These are phyloP conservation scores for Acrossocheilus wenchowensis DNA, from an alignment of 2,797 vertebrate species.

Conservation along the genomic window DNA sequence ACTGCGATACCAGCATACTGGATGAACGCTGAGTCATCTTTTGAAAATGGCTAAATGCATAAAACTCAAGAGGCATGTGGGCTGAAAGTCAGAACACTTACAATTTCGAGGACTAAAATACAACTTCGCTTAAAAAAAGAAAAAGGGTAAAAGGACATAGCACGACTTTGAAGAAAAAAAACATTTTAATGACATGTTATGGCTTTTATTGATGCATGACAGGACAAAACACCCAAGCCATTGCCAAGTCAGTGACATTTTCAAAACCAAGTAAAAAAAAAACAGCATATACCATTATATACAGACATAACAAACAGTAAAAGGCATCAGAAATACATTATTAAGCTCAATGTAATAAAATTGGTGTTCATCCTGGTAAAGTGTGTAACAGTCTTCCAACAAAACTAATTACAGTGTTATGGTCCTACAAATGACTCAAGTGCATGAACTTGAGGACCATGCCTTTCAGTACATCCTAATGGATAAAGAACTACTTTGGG, in stretches of 20 bases:
- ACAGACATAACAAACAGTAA: slow-evolving; percentile 45
- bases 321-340: slow-evolving; percentile 38
- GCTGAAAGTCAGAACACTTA: not conserved
- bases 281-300: slow-evolving; percentile 47
- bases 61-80: slow-evolving; percentile 36
- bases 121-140: not conserved
- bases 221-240: slow-evolving; percentile 45
- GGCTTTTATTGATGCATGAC: slow-evolving; percentile 40
- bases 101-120: slow-evolving; percentile 5
- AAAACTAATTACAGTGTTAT: slow-evolving; percentile 57
- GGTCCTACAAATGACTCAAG: slow-evolving; percentile 41
- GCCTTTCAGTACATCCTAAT: not conserved
- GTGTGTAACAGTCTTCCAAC: slow-evolving; percentile 33
- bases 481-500: not conserved
- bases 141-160: not conserved
- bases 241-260: slow-evolving; percentile 28
- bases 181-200: slow-evolving; percentile 53
- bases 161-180: slow-evolving; percentile 40
- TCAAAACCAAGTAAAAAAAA: slow-evolving; percentile 44
- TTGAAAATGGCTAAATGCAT: slow-evolving; percentile 39
- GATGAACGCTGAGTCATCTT: slow-evolving; percentile 39
- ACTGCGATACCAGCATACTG: slow-evolving; percentile 20
- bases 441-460: slow-evolving; percentile 13
- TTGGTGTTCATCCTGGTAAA: slow-evolving; percentile 49
- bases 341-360: slow-evolving; percentile 43